Conservation (phyloP, 2,888 invertebrate species). For the Scaptomyza polygonia region DNA sequence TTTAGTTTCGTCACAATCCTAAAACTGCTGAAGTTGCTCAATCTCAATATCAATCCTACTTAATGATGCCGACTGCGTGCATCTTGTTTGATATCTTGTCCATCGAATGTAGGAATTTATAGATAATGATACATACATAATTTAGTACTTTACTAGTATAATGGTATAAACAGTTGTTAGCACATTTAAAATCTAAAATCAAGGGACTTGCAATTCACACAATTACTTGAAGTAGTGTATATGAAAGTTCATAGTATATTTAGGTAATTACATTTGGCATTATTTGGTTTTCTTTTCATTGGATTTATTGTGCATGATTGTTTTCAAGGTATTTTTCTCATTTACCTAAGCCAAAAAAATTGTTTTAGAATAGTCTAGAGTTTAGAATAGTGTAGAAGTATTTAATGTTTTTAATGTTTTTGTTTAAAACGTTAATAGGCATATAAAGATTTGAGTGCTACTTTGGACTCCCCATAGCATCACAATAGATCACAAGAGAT, state of each 20-base stretch:
- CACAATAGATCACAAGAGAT: constrained; percentile 80
- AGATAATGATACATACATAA: constrained; percentile 72
- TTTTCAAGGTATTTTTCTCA: constrained; percentile 50
- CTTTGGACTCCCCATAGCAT: constrained; percentile 67
- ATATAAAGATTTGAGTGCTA: constrained; percentile 78
- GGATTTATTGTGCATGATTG: constrained; percentile 77
- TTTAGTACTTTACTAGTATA: constrained; percentile 58
- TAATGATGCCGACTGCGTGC: constrained; percentile 51
- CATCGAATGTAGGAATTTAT: constrained; percentile 62
- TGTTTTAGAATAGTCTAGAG: constrained; percentile 58
- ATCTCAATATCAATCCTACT: constrained; percentile 62
- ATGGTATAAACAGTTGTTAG: constrained; percentile 66
- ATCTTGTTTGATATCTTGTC: constrained; percentile 42
- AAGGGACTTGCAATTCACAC: constrained; percentile 60
- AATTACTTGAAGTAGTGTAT: constrained; percentile 72
- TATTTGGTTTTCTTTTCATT: constrained; percentile 32
- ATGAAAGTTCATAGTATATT: constrained; percentile 57
- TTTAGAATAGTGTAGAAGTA: constrained; percentile 53
- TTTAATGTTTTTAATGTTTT: constrained; percentile 5
- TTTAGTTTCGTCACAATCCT: constrained; percentile 45
- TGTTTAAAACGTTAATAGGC: constrained; percentile 77
- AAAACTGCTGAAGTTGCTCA: constrained; percentile 54
- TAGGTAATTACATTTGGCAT: constrained; percentile 56
- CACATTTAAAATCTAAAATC: constrained; percentile 74
- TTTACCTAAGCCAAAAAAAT: constrained; percentile 48